A percentile compares a stretch with the other conserved stretches of the same genome.
Conservation (phyloP, 1,140 invertebrate genomes). For the Macrostomum lignano region DNA sequence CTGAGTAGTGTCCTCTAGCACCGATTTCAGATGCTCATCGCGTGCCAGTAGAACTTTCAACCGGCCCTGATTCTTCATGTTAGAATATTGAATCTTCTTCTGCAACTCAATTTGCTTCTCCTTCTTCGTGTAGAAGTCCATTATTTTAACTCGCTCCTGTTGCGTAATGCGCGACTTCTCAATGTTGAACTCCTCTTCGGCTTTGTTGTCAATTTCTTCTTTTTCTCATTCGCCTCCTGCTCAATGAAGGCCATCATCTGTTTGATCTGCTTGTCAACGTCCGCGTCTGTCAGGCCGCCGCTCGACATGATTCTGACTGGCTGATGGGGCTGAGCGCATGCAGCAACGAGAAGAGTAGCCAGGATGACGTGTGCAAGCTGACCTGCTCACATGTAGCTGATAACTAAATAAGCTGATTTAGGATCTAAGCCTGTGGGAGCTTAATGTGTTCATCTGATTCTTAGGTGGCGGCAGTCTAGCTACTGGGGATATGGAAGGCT, state of each 20-base stretch:
- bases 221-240: slow-evolving; percentile 99
- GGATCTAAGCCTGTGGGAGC: no score
- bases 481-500: no score
- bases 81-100: slow-evolving; percentile 96
- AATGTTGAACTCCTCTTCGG: slow-evolving; percentile 98
- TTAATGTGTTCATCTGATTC: no score
- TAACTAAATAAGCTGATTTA: no score
- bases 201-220: slow-evolving; percentile 3
- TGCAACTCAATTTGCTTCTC: slow-evolving; percentile 96
- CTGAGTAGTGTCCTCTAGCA: slow-evolving; percentile 62
- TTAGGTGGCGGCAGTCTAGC: no score
- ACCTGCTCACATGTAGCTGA: no score
- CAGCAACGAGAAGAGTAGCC: no score
- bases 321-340: no score
- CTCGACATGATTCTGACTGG: no score
- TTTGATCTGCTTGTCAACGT: no score
- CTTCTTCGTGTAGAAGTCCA: slow-evolving; percentile 96
- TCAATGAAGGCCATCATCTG: slow-evolving; percentile 99
- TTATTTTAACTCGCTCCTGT: slow-evolving; percentile 86
- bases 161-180: slow-evolving; percentile 91
- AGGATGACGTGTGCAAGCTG: no score
- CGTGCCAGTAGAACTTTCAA: slow-evolving; percentile 73
- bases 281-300: no score
- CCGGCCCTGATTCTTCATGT: slow-evolving; percentile 87
- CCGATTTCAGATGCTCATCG: slow-evolving; percentile 64